A percentile compares a stretch with the other conserved stretches of the same genome.
These are phyloP conservation scores for Pygmarrhopalites habei DNA, from an alignment of 1,140 invertebrate species.

Conservation along the genomic window DNA sequence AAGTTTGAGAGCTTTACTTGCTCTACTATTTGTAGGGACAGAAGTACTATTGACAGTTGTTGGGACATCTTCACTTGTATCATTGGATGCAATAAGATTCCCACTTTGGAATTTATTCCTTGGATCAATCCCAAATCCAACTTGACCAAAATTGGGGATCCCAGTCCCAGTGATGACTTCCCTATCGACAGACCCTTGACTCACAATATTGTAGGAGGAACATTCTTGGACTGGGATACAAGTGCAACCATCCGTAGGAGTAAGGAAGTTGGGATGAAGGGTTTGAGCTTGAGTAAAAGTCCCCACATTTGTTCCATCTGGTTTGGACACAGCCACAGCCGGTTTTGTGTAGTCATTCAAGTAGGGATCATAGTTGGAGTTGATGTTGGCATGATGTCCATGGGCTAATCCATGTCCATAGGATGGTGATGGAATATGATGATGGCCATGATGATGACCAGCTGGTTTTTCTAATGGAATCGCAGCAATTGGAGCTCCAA, in stretches of 20 bases:
- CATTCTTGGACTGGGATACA: constrained; percentile 34
- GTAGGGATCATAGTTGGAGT: constrained; percentile 1
- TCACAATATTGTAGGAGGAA: constrained; percentile 27
- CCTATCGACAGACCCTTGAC: background rate
- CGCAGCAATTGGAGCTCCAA: constrained; percentile 33
- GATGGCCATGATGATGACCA: background rate
- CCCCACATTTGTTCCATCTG: constrained; percentile 20
- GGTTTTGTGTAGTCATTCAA: constrained; percentile 14
- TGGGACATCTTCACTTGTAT: constrained; percentile 16
- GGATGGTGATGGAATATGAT: constrained; percentile 14
- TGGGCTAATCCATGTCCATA: constrained; percentile 15
- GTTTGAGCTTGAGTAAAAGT: constrained; percentile 15
- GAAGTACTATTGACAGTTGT: too few species aligned
- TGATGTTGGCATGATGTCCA: background rate
- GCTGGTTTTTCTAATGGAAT: constrained; percentile 19
- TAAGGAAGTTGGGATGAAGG: constrained; percentile 13
- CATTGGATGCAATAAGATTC: constrained; percentile 26
- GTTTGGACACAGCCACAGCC: constrained; percentile 9
- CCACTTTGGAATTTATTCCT: constrained; percentile 17
- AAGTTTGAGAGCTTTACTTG: background rate
- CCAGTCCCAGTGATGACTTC: constrained; percentile 23
- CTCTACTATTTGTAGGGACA: background rate
- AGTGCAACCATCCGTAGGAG: constrained; percentile 9
- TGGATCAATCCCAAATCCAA: constrained; percentile 38
- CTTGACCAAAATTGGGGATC: constrained; percentile 28